phyloP scores from a whole-genome alignment of 2,113 vertebrate species.

The Dendrocopos noguchii region DNA sequence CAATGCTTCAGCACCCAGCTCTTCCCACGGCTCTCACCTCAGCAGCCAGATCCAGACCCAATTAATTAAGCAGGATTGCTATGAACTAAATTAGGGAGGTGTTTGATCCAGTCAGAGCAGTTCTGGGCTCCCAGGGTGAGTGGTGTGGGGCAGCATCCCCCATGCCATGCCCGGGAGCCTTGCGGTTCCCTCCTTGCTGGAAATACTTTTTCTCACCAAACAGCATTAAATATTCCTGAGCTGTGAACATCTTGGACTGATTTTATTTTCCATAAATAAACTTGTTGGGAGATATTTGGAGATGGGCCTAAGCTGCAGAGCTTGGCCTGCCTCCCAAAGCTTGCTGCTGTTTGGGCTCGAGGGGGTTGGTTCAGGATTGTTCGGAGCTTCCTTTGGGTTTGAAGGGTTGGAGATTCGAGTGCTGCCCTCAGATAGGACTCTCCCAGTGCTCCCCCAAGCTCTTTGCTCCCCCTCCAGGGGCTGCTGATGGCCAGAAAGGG shows the following conservation, averaged over 20 bases:
- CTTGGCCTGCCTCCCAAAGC: conserved; percentile 55
- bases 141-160: not conserved
- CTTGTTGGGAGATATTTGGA: conserved; percentile 70
- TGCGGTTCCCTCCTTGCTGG: conserved; percentile 17
- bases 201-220: conserved; percentile 61
- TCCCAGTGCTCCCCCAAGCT: not conserved
- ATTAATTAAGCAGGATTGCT: not conserved
- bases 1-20: not conserved
- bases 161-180: not conserved
- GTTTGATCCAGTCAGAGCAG: not conserved
- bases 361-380: conserved; percentile 45
- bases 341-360: conserved; percentile 57
- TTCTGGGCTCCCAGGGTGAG: not conserved
- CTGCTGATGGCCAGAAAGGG: not conserved
- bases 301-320: conserved; percentile 65
- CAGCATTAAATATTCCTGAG: conserved; percentile 64
- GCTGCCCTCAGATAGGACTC: not conserved
- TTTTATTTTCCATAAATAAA: conserved; percentile 73
- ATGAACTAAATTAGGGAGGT: not conserved
- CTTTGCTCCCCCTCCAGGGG: rapidly evolving
- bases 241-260: conserved; percentile 65
- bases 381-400: not conserved
- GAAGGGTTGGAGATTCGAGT: not conserved
- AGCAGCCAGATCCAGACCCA: not conserved
- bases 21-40: not conserved